phyloP scores from a whole-genome alignment of 2,888 invertebrate species.

The Drosophila anomalata region DNA sequence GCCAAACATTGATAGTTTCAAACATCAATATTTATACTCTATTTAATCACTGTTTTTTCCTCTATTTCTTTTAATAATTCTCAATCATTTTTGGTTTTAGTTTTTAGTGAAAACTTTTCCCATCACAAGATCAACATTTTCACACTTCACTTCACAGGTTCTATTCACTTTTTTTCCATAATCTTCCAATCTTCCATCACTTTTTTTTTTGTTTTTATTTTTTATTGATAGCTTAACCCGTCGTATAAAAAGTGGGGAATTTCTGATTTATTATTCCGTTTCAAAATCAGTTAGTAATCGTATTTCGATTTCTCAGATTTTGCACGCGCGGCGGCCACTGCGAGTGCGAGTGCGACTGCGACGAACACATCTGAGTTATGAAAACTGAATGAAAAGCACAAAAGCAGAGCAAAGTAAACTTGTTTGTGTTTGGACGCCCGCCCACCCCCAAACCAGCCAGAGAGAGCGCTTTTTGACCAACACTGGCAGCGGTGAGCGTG shows the following conservation, averaged over 20 bases:
- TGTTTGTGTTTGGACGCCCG: slow-evolving; percentile 58
- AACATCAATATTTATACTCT: neutral
- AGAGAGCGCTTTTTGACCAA: slow-evolving; percentile 26
- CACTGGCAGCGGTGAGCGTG: slow-evolving; percentile 31
- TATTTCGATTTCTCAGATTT: slow-evolving; percentile 56
- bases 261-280: slow-evolving; percentile 16
- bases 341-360: slow-evolving; percentile 58
- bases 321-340: slow-evolving; percentile 59
- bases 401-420: slow-evolving; percentile 56
- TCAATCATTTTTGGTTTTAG: neutral
- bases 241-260: neutral
- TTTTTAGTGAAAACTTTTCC: slow-evolving; percentile 11
- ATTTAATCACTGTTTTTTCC: no score
- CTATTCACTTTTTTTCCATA: neutral
- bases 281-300: slow-evolving; percentile 29
- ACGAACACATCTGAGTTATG: slow-evolving; percentile 72
- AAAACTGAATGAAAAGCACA: slow-evolving; percentile 75
- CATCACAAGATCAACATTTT: slow-evolving; percentile 13
- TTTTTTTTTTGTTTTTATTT: neutral
- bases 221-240: neutral
- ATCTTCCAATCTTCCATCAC: neutral
- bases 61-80: neutral
- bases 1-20: neutral
- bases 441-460: slow-evolving; percentile 40
- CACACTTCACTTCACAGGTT: neutral